These are phyloP conservation scores for Drosophila nigrodunni DNA, from an alignment of 1,140 invertebrate genomes.

Conservation along the genomic window DNA sequence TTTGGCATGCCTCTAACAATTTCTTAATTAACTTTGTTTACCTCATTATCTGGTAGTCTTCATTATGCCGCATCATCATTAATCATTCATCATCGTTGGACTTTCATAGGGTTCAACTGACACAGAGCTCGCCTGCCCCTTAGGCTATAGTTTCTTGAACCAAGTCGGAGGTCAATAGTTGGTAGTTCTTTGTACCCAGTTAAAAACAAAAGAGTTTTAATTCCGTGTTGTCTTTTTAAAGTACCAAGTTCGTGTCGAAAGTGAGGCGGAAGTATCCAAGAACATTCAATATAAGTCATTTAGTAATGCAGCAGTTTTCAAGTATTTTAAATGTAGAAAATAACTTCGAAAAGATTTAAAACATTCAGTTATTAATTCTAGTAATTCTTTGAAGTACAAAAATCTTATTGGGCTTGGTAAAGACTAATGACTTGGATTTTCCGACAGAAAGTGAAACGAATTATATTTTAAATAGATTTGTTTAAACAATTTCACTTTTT, in stretches of 20 bases:
- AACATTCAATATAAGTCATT: too few species aligned
- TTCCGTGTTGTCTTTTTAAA: constrained; percentile 2
- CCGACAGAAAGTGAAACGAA: constrained; percentile 2
- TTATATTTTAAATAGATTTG: constrained; percentile 6
- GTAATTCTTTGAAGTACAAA: too few species aligned
- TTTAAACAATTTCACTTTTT: neutral
- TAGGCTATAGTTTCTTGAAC: constrained; percentile 2
- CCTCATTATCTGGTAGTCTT: constrained; percentile 46
- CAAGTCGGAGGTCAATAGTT: constrained; percentile 23
- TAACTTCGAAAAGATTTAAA: too few species aligned
- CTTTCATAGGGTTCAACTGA: constrained; percentile 9
- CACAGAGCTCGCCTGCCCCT: neutral
- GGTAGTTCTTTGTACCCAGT: neutral
- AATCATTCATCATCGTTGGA: constrained; percentile 27
- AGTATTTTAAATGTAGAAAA: too few species aligned
- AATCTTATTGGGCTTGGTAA: too few species aligned
- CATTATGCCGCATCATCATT: constrained; percentile 35
- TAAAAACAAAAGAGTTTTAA: neutral
- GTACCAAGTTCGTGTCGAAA: too few species aligned
- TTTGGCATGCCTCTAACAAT: constrained; percentile 61
- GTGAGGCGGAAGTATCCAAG: too few species aligned
- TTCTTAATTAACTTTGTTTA: constrained; percentile 61
- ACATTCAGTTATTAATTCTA: too few species aligned
- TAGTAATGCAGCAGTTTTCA: too few species aligned
- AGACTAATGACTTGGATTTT: neutral